Conservation (phyloP, 2,888 invertebrate species). For the Epinotia brunnichana region DNA sequence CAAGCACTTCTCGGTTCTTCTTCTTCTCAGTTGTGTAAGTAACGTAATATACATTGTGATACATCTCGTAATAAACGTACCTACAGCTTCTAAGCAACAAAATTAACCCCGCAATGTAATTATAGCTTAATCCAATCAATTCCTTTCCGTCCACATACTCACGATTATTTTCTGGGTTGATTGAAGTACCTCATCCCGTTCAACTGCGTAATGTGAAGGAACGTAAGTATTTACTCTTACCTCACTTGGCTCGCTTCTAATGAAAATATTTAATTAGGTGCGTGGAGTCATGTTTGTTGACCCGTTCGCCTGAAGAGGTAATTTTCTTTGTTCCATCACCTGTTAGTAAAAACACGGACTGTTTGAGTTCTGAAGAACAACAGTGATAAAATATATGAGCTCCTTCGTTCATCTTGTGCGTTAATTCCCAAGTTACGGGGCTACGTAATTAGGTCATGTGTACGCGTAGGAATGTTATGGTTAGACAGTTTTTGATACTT, state of each 20-base stretch:
- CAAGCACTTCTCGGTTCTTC: too few relatives aligned
- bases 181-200: constrained; percentile 24
- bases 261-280: constrained; percentile 65
- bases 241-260: constrained; percentile 52
- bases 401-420: background rate
- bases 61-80: background rate
- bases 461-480: background rate
- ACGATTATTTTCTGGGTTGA: constrained; percentile 11
- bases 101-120: background rate
- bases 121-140: background rate
- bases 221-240: constrained; percentile 51
- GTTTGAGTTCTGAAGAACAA: constrained; percentile 39
- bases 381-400: constrained; percentile 29
- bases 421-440: constrained; percentile 3
- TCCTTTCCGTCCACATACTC: background rate
- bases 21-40: background rate
- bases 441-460: constrained; percentile 8
- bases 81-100: background rate
- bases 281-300: constrained; percentile 49
- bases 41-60: background rate
- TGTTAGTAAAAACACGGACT: constrained; percentile 36
- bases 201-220: constrained; percentile 36
- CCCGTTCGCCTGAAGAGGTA: constrained; percentile 53
- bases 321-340: constrained; percentile 54
- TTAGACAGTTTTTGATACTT: background rate